Base-by-base conservation (phyloP, 2,797 vertebrate species). In the Acestrorhynchus altus region DNA sequence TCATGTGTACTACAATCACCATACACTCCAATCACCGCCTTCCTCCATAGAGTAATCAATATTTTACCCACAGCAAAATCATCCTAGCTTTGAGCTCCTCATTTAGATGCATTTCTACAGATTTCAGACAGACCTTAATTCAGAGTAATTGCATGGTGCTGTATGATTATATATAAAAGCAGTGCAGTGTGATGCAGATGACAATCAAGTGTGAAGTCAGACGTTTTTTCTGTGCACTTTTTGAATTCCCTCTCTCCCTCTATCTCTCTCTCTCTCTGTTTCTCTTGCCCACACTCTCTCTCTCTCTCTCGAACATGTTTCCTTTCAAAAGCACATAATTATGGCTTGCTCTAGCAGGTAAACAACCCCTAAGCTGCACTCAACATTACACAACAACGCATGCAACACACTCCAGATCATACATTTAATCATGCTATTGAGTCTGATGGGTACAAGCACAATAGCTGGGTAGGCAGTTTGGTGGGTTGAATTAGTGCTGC, bases 401-500 rank as follows among this genome's bases (percentile, higher is more conserved):
- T 71, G 70, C 80, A 76, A 81, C 83, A 81, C 83, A 83, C 77
- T 86, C 71, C 49, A 82, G 77, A 78, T 82, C 80, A 81, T 83
- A 80, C 74, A 72, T 85, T 80, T 85, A 86, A 85, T 86, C 82
- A 84, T 76, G 74, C 72, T 73, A 63, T 86, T 86, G 84, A 86
- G 86, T 76, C 74, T 85, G 83, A 86, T 84, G 84, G 84, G 83
- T 44, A 56, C 80, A 74, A 77, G 82, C 73, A 77, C 80, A 79
- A 81, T 85, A 81, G 80, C 74, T 66, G 59, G 67, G 79, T 72
- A 80, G 79, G 56, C 54, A 68, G 79, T 60, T 81, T 78, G 83
- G 79, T 83, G 81, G 76, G 76, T 71, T 65, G 66, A 74, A 80
- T 81, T 75, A 79, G 66, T 57, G 52, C 83, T 77, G 73, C 75